phyloP scores from a whole-genome alignment of 2,888 invertebrate genomes.

The Tetragonisca angustula region DNA sequence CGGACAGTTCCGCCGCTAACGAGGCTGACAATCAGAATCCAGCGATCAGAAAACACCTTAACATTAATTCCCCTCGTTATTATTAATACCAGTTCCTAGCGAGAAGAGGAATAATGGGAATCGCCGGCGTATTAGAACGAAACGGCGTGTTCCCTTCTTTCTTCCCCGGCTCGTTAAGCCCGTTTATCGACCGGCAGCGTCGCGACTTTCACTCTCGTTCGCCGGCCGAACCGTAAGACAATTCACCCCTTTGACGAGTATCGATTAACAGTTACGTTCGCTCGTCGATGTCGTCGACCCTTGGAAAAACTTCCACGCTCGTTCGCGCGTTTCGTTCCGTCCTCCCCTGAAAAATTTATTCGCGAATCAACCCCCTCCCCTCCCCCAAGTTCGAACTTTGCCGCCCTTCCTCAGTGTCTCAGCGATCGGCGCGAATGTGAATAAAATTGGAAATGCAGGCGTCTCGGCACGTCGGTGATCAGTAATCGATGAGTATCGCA shows the following conservation, averaged over 20 bases:
- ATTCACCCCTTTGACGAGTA: conserved; percentile 54
- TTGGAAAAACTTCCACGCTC: conserved; percentile 17
- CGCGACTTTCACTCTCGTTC: conserved; percentile 58
- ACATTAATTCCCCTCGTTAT: not conserved
- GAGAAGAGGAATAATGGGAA: not conserved
- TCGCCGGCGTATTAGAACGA: conserved; percentile 1
- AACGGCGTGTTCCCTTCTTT: conserved; percentile 8
- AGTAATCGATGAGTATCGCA: too few relatives aligned
- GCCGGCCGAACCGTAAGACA: conserved; percentile 48
- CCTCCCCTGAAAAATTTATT: conserved; percentile 18
- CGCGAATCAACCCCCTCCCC: too few relatives aligned
- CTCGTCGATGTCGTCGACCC: conserved; percentile 48
- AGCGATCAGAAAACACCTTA: not conserved
- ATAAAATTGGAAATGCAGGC: too few relatives aligned
- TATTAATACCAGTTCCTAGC: not conserved
- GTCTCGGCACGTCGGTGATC: too few relatives aligned
- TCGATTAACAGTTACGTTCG: conserved; percentile 40
- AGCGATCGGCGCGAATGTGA: too few relatives aligned
- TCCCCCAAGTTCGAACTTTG: not conserved
- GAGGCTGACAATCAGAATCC: not conserved
- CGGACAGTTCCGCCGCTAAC: not conserved
- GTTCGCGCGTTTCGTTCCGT: not conserved
- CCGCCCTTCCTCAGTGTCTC: not conserved
- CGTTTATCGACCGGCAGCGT: conserved; percentile 40
- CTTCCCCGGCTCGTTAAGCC: conserved; percentile 22